Base-by-base conservation (phyloP, 2,888 invertebrate genomes). In the Blastobasis lacticolella region DNA sequence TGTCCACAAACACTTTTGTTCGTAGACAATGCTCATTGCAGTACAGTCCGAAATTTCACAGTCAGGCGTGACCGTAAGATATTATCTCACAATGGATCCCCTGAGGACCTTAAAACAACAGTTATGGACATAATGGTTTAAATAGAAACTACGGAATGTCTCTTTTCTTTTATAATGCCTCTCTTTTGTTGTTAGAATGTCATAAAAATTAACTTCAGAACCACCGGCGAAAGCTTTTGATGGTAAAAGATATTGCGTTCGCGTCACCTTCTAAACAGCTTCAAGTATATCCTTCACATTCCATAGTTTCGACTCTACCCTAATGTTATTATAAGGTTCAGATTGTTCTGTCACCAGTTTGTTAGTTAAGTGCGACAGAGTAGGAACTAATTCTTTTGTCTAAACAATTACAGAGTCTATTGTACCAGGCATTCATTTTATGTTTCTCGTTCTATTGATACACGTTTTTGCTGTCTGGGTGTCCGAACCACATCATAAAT, bases 401-500 rank as follows among this genome's bases (percentile, higher is more conserved):
- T 87, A 86, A 87, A 87, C 87, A 87, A 87, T 87, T 86, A 87
- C 79, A 74, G 69, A 66, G 66, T 71, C 81, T 78, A 85, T 86
- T 85, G 86, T 86, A 81, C 71, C 71, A 71, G 70, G 72, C 76
- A 77, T 81, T 85, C 85, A 84, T 87, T 84, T 23, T 85, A 73
- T 78, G 78, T 84, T 78, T 73, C 81, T 85, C 82, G 79, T 82
- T 78, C 82, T 79, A 80, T 85, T 81, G 79, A 83, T 76, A 70
- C 67, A 65, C 69, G 78, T 78, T 81, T 84, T 82, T 83, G 82
- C 82, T 79, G 70, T 72, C 67, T 83, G 80, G 80, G 80, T 83
- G 83, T 84, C 74, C 76, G 78, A 74, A 81, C 81, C 81, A 75
- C 82, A 83, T 80, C 86, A 85, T 87, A 86, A 87, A 87, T 87